phyloP scores from a whole-genome alignment of 2,888 invertebrate genomes.

The Oligia strigilis region DNA sequence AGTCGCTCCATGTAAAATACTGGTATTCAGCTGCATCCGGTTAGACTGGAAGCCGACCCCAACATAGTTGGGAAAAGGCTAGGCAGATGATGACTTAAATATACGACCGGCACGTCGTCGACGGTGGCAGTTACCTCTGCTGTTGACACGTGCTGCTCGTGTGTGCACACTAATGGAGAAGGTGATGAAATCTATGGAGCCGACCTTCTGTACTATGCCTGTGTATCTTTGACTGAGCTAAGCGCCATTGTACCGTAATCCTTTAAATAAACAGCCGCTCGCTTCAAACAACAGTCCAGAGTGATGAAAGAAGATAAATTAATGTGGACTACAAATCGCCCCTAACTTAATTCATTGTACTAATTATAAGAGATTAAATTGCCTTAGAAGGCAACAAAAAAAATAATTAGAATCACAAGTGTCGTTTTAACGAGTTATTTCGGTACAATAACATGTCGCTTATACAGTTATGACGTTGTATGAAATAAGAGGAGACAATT shows the following conservation, averaged over 20 bases:
- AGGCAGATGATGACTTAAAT: too few species aligned
- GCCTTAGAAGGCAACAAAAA: slow-evolving; percentile 33
- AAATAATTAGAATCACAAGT: slow-evolving; percentile 51
- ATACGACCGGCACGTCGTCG: too few species aligned
- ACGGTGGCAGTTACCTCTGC: too few species aligned
- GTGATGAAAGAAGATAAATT: slow-evolving; percentile 57
- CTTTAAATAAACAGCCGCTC: slow-evolving; percentile 49
- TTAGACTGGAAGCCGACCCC: too few species aligned
- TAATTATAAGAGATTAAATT: slow-evolving; percentile 56
- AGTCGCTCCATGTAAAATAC: too few species aligned
- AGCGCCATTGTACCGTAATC: slow-evolving; percentile 55
- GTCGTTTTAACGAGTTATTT: slow-evolving; percentile 7
- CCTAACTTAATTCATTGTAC: slow-evolving; percentile 38
- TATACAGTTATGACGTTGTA: slow-evolving; percentile 9
- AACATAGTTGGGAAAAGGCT: too few species aligned
- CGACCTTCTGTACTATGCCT: slow-evolving; percentile 16
- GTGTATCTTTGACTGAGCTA: slow-evolving; percentile 2
- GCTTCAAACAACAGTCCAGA: slow-evolving; percentile 41
- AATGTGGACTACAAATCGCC: slow-evolving; percentile 48
- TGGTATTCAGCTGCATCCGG: too few species aligned
- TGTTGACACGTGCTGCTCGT: too few species aligned
- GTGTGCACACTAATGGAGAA: not conserved
- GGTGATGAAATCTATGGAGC: not conserved
- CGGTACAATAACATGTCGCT: slow-evolving; percentile 15
- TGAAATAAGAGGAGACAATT: slow-evolving; percentile 38